Base-by-base conservation (phyloP, 2,888 invertebrate species). In the Lysandra coridon region DNA sequence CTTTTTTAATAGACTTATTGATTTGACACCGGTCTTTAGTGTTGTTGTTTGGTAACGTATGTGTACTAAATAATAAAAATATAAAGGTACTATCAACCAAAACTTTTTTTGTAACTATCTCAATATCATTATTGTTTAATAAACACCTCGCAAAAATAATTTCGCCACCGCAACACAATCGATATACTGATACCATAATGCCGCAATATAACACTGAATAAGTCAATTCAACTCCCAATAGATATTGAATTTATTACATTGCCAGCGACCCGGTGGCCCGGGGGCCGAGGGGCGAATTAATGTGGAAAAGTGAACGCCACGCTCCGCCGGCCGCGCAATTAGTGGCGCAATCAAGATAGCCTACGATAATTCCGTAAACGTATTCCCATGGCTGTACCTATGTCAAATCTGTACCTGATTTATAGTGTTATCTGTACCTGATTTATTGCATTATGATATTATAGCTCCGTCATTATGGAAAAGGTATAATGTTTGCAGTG, bases 271-370 rank as follows among this genome's bases (percentile, higher is more conserved):
- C 83, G 82, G 79, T 81, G 82, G 82, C 49, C 78, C 79, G 81
- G 79, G 69, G 33, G 69, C 17, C 17, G 69, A 69, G 69, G 69
- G 69, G 81, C 83, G 83, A 84, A 84, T 85, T 84, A 85, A 84
- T 83, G 83, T 83, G 83, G 83, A 84, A 85, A 84, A 85, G 84
- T 84, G 85, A 83, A 82, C 82, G 82, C 82, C 82, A 81, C 85
- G 84, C 85, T 78, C 81, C 82, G 81, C 79, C 80, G 80, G 81
- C 81, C 82, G 84, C 84, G 85, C 88, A 91, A 91, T 91, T 91
- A 91, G 89, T 85, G 85, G 85, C 83, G 86, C 87, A 89, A 89
- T 90, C 89, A 89, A 89, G 89, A 89, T 89, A 86, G 84, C 84
- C 84, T 81, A 82, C 86, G 86, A 86, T 89, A 88, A 89, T 89